Percentiles rank a stretch among this genome's conserved stretches.
phyloP scores from a whole-genome alignment of 2,113 vertebrate species.

The Onychorhynchus coronatus region DNA sequence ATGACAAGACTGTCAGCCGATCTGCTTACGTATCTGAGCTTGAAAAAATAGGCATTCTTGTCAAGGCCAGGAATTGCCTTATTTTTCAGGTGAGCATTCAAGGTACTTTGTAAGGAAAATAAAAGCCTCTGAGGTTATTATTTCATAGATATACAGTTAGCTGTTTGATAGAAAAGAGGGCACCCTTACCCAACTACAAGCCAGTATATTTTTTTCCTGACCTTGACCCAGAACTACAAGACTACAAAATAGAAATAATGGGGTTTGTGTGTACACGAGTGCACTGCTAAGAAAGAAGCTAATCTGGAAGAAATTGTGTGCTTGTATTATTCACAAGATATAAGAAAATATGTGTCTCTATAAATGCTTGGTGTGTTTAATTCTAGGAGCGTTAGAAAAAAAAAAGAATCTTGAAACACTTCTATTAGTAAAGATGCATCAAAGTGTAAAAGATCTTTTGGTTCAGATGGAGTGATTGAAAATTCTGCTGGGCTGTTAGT shows the following conservation, averaged over 20 bases:
- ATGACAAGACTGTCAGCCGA: constrained; percentile 72
- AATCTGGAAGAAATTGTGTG: neutral
- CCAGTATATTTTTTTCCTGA: neutral
- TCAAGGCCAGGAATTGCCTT: constrained; percentile 88
- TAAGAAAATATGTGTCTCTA: neutral
- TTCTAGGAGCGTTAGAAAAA: neutral
- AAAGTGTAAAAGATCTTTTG: neutral
- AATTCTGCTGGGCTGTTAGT: neutral
- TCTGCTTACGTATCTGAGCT: constrained; percentile 79
- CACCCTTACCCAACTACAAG: neutral
- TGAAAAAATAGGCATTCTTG: constrained; percentile 84
- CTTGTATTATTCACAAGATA: neutral
- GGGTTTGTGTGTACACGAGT: neutral
- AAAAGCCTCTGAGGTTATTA: neutral
- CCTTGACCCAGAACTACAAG: neutral
- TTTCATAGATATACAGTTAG: neutral
- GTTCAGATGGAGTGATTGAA: neutral
- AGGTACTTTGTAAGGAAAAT: neutral
- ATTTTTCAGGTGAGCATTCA: constrained; percentile 89
- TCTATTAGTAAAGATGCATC: neutral
- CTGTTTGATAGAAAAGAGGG: neutral
- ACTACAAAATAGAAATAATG: neutral
- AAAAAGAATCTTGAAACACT: neutral
- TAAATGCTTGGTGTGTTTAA: neutral
- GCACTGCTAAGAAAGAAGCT: neutral